Percentiles rank a stretch among this genome's conserved stretches.
These are phyloP conservation scores for Luperina nickerlii DNA, from an alignment of 2,888 invertebrate species.

Conservation along the genomic window DNA sequence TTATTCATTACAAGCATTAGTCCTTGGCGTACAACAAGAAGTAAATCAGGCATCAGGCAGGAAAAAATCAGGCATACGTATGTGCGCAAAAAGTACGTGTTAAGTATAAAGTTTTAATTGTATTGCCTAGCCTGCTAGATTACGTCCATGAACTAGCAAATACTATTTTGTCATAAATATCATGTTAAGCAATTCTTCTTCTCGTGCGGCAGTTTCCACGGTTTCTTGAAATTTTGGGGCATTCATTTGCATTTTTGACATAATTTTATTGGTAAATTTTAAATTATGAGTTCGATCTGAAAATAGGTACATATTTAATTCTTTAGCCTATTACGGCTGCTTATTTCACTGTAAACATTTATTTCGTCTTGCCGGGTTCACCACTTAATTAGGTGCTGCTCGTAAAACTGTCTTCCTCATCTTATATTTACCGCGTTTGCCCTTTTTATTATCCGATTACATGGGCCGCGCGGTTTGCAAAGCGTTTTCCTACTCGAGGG, in stretches of 20 bases:
- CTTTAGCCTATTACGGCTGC: constrained; percentile 63
- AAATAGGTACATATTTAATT: constrained; percentile 45
- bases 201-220: neutral
- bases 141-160: neutral
- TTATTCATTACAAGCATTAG: constrained; percentile 16
- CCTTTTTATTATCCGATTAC: constrained; percentile 91
- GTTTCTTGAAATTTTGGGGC: neutral
- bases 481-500: constrained; percentile 87
- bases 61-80: neutral
- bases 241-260: neutral
- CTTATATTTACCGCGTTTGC: constrained; percentile 91
- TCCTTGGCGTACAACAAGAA: neutral
- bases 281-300: constrained; percentile 5
- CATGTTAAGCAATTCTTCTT: too few relatives aligned
- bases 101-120: neutral
- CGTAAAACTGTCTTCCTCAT: constrained; percentile 91
- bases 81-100: neutral
- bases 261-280: neutral
- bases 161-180: neutral
- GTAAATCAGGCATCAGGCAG: too few relatives aligned
- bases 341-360: constrained; percentile 85
- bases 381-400: constrained; percentile 90
- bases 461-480: constrained; percentile 89
- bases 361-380: constrained; percentile 88
- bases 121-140: neutral